Percentiles rank a stretch among this genome's conserved stretches.
phyloP scores from a whole-genome alignment of 2,113 vertebrate species.

The Perccottus glenii region DNA sequence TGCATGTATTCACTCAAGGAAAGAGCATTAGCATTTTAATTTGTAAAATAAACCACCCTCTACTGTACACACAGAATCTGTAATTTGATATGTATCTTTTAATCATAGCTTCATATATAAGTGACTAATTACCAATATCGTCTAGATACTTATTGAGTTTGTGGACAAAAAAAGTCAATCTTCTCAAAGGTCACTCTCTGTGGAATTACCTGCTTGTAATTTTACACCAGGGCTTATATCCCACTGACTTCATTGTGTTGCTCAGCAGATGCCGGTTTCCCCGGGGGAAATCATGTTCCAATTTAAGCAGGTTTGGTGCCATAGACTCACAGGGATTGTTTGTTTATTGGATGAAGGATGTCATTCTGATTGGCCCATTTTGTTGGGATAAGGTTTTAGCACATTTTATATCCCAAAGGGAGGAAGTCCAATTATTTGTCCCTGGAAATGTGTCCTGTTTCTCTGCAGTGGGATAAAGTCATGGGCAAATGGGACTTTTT shows the following conservation, averaged over 20 bases:
- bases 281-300: constrained; percentile 68
- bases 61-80: not conserved
- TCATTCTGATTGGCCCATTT: constrained; percentile 49
- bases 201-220: constrained; percentile 63
- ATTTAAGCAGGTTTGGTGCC: constrained; percentile 38
- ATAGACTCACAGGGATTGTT: constrained; percentile 53
- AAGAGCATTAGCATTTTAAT: too few relatives aligned
- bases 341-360: constrained; percentile 66
- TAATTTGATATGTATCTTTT: not conserved
- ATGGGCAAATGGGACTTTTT: not conserved
- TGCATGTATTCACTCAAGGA: too few relatives aligned
- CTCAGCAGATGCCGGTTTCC: constrained; percentile 23
- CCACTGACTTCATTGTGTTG: constrained; percentile 27
- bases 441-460: constrained; percentile 18
- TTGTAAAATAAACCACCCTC: not conserved
- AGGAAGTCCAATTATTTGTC: constrained; percentile 28
- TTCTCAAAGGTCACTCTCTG: constrained; percentile 15
- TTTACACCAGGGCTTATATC: constrained; percentile 32
- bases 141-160: not conserved
- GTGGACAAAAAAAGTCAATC: not conserved
- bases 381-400: constrained; percentile 41
- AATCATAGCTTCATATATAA: not conserved
- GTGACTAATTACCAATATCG: too few relatives aligned
- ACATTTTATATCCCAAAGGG: constrained; percentile 47
- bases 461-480: not conserved